Evolutionary conservation across 2,888 invertebrate species (phyloP), one percentile per base, ranked within the genome.

Genomic region (Caenorhabditis wallacei): DNA sequence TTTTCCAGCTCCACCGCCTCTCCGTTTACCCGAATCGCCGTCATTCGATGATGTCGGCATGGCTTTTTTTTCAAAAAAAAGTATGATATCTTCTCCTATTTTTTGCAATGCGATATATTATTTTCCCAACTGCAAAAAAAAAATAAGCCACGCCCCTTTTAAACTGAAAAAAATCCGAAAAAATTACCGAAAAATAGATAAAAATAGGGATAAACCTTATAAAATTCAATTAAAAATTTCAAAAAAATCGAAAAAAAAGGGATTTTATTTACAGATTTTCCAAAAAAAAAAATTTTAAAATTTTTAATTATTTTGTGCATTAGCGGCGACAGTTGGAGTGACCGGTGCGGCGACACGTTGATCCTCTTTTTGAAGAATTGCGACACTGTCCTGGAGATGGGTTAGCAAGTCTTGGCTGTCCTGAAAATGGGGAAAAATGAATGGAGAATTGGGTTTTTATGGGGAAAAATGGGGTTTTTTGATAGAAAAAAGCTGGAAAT

Each of bases 351-450:
- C 53, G 1, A 37, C 8, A 53, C 72, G 53, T 51, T 68, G 51
- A 56, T 69, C 74, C 13, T 68, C 66, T 7, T 61, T 40, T 5
- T 51, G 22, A 4, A 82, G 61, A 26, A 72, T 56, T 4, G 82
- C 82, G 7, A 82, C 82, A 5, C 66, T 61, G 11, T 82, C 82
- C 20, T 71, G 57, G 8, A 82, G 59, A 35, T 72, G 82, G 7
- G 66, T 57, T n/a, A 82, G 82, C n/a, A 82, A 61, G 16, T 82
- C 82, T 37, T 76, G 76, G 13, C 72, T 78, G 40, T 82, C 78
- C 82, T 82, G 51, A 1, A 82, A 68, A 8, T 30, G 0, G 10
- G 1, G 0, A n/a, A 46, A 8, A 18, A 4, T 43, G 24, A 2
- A n/a, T n/a, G n/a, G n/a, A n/a, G n/a, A n/a, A n/a, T n/a, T n/a